Base-by-base conservation (phyloP, 2,113 vertebrate genomes). In the Galemys pyrenaicus region DNA sequence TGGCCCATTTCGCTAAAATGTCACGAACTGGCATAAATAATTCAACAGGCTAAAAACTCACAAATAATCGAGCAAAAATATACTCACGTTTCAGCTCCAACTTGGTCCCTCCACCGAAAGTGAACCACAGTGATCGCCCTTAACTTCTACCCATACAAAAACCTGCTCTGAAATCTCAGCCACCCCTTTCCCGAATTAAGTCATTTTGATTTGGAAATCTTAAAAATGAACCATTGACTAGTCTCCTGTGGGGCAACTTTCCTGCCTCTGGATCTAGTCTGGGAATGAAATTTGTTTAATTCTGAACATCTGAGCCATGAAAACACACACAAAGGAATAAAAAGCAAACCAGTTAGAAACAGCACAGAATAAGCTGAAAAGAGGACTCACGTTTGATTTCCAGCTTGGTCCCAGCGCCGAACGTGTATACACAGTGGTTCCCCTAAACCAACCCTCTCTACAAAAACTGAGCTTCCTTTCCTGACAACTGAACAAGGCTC, bases 1-100 rank as follows among this genome's bases (percentile, higher is more conserved):
- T 70, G 41, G 62, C 26, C 37, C 32, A 11, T 49, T 85, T 77
- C 67, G 60, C 67, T 19, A 58, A 87, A 67, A 91, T 81, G 44
- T 28, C 93, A 91, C 49, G 46, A 28, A 73, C 3, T 79, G 32
- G 46, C 41, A 56, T 41, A 70, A 56, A 86, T 51, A 64, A 54
- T 56, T 68, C 10, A 37, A 75, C 6, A n/a, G 15, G 9, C 80
- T 58, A n/a, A 39, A 94, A 77, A 28, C 20, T 91, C 35, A 58
- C 12, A n/a, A 65, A 77, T 24, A 86, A 87, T 24, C 49, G 81
- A 92, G 64, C 26, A 65, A 96, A 92, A 87, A 60, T 58, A 44
- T 79, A 98, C 96, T 97, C 94, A 98, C 71, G 17, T 97, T 95
- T 97, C 16, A 95, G 49, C 39, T 97, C 94, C 67, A 97, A 0